phyloP scores from a whole-genome alignment of 2,888 invertebrate species.

The Ichneumon xanthorius region DNA sequence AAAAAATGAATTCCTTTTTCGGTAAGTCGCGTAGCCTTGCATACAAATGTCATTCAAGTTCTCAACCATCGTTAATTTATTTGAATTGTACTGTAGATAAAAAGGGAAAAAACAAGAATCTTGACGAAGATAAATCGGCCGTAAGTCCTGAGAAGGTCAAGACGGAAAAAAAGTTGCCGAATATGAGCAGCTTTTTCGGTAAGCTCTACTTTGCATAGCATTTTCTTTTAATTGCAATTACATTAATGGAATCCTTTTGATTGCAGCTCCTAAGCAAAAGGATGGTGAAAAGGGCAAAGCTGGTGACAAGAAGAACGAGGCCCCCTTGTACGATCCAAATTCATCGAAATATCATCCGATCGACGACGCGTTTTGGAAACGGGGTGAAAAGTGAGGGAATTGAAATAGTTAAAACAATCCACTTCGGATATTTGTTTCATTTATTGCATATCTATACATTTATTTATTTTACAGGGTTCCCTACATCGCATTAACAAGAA shows the following conservation, averaged over 20 bases:
- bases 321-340: slow-evolving; percentile 89
- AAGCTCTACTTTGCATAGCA: not conserved
- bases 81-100: slow-evolving; percentile 7
- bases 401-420: not conserved
- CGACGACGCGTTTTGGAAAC: slow-evolving; percentile 92
- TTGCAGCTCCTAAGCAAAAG: slow-evolving; percentile 72
- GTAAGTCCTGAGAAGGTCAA: slow-evolving; percentile 61
- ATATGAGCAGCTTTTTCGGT: slow-evolving; percentile 62
- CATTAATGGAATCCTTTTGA: slow-evolving; percentile 23
- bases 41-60: not conserved
- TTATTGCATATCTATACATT: slow-evolving; percentile 23
- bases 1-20: slow-evolving; percentile 76
- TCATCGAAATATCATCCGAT: slow-evolving; percentile 93
- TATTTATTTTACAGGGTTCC: slow-evolving; percentile 90
- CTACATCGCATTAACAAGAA: slow-evolving; percentile 95
- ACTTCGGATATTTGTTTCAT: not conserved
- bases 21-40: slow-evolving; percentile 69
- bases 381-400: slow-evolving; percentile 88
- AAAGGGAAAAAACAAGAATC: slow-evolving; percentile 22
- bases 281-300: slow-evolving; percentile 66
- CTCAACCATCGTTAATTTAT: not conserved
- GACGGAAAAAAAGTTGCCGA: slow-evolving; percentile 63
- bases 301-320: slow-evolving; percentile 70
- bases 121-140: slow-evolving; percentile 56
- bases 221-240: not conserved